A percentile compares a stretch with the other conserved stretches of the same genome.
Evolutionary conservation across 2,888 invertebrate species (phyloP).

Genomic region (Trachelus iudaicus): DNA sequence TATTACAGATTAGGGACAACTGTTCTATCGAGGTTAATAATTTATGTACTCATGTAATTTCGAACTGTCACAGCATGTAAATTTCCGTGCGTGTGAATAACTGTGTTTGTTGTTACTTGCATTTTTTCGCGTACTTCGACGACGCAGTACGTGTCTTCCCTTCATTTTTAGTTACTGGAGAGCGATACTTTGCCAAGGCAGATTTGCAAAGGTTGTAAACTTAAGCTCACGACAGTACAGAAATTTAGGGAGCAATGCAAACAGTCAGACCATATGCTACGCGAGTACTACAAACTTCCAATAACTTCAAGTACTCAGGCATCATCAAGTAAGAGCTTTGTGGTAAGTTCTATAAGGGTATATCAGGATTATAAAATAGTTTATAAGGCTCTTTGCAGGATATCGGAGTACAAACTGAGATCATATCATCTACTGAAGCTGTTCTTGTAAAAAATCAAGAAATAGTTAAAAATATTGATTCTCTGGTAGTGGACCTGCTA

Average conservation of each 20-base stretch:
- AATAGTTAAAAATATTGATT: neutral
- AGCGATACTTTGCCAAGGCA: slow-evolving; percentile 27
- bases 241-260: slow-evolving; percentile 33
- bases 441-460: neutral
- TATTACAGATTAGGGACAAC: slow-evolving; percentile 25
- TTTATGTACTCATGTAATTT: neutral
- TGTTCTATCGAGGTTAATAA: slow-evolving; percentile 33
- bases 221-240: slow-evolving; percentile 19
- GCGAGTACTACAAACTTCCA: slow-evolving; percentile 12
- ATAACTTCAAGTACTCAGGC: neutral
- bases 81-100: neutral
- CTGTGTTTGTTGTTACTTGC: neutral
- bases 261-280: slow-evolving; percentile 25
- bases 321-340: neutral
- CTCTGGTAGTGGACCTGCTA: neutral
- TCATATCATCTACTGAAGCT: neutral
- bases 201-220: slow-evolving; percentile 31
- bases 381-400: neutral
- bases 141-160: neutral
- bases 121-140: neutral
- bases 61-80: neutral
- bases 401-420: slow-evolving; percentile 12
- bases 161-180: slow-evolving; percentile 25
- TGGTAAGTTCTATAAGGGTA: neutral
- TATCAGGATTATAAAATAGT: neutral